phyloP scores from a whole-genome alignment of 2,888 invertebrate species.

The Chrysotoxum bicinctum region DNA sequence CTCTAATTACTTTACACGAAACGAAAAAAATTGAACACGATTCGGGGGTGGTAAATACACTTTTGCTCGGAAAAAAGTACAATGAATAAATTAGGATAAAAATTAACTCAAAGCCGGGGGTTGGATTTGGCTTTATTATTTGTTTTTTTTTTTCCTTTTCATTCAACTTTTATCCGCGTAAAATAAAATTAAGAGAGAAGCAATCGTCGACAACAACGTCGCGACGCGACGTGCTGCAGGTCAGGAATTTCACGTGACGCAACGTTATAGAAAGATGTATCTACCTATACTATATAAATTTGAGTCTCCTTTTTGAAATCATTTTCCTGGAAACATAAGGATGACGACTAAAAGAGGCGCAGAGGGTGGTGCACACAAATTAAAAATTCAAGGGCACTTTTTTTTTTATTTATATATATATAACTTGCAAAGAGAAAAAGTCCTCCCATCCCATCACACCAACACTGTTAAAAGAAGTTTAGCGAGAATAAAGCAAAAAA shows the following conservation, averaged over 20 bases:
- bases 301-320: slow-evolving; percentile 67
- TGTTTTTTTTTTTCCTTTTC: slow-evolving; percentile 24
- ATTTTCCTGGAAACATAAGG: slow-evolving; percentile 59
- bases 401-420: slow-evolving; percentile 49
- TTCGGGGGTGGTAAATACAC: slow-evolving; percentile 51
- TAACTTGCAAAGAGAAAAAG: slow-evolving; percentile 28
- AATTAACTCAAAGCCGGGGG: slow-evolving; percentile 68
- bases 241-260: slow-evolving; percentile 69
- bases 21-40: slow-evolving; percentile 59
- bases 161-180: slow-evolving; percentile 60
- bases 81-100: slow-evolving; percentile 72
- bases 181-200: slow-evolving; percentile 58
- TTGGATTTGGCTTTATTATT: slow-evolving; percentile 44
- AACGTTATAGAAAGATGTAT: slow-evolving; percentile 12
- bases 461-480: slow-evolving; percentile 31
- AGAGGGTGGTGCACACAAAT: slow-evolving; percentile 64
- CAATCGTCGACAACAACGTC: slow-evolving; percentile 50
- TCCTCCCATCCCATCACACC: background rate
- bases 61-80: slow-evolving; percentile 63
- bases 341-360: slow-evolving; percentile 1
- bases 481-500: slow-evolving; percentile 27
- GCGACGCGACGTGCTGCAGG: slow-evolving; percentile 67
- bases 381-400: slow-evolving; percentile 70
- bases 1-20: slow-evolving; percentile 62
- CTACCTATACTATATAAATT: slow-evolving; percentile 33